These are phyloP conservation scores for Tachyglossus aculeatus DNA, from an alignment of 2,797 vertebrate species.

Conservation along the genomic window DNA sequence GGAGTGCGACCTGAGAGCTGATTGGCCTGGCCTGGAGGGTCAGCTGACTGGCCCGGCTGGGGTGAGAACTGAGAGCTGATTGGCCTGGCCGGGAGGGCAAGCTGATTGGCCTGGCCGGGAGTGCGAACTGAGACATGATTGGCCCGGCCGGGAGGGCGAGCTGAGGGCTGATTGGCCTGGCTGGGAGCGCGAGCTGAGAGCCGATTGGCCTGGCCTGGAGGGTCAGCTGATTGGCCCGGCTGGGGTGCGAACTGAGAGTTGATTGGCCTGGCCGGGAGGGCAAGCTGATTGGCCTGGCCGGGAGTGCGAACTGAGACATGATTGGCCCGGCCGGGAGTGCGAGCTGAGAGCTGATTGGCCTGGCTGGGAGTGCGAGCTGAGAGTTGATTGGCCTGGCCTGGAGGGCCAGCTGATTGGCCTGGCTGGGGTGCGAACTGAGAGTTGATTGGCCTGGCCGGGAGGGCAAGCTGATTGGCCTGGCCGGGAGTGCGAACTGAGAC, in stretches of 20 bases:
- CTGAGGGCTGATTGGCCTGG: not conserved
- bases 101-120: not conserved
- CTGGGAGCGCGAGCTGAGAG: not conserved
- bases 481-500: conserved; percentile 38
- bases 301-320: conserved; percentile 40
- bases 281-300: no score
- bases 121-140: conserved; percentile 30
- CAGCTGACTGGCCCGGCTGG: not conserved
- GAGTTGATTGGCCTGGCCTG: not conserved
- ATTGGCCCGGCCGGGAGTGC: not conserved
- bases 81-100: no score
- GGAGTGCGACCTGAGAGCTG: no score
- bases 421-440: no score
- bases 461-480: no score
- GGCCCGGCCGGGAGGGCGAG: no score
- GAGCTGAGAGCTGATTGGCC: no score
- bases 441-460: not conserved
- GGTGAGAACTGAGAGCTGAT: conserved; percentile 20
- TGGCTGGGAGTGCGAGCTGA: not conserved
- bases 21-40: not conserved
- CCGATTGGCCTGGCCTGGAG: not conserved
- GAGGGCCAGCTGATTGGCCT: conserved; percentile 22
- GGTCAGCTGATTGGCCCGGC: conserved; percentile 8
- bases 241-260: no score
- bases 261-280: not conserved